Base-by-base conservation (phyloP, 2,888 invertebrate genomes). In the Trilocha varians region DNA sequence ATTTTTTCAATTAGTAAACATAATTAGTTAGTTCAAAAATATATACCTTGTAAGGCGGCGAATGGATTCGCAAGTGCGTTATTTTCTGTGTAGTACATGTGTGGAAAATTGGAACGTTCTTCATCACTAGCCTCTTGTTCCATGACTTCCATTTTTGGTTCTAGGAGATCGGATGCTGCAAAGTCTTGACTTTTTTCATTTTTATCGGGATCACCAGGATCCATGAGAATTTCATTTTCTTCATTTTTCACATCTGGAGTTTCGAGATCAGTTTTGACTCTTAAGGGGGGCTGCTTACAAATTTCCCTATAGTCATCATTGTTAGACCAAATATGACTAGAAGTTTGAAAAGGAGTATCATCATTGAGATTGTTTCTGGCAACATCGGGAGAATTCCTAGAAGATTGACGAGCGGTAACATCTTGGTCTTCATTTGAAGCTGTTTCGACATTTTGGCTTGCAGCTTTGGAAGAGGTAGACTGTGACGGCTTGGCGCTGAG, bases 81-180 rank as follows among this genome's bases (percentile, higher is more conserved):
- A 48, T 78, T 84, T 54, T 85, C 85, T 50, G 69, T 72, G 61
- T 72, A 83, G 57, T 76, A 84, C 48, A 82, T 65, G 43, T 75
- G 82, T 46, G 74, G 80, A 53, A 78, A 84, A 52, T 56, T 64
- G 36, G 85, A 76, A 45, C 84, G 78, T 58, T 91, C 92, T 55
- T 91, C 91, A 63, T 92, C 92, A 65, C 91, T 91, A 50, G 87
- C 88, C 74, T 85, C 85, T 48, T 82, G 91, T 72, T 92, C 92
- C 65, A 91, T 90, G 55, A 91, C 86, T 84, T 92, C 91, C 78
- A 91, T 82, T 87, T 92, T 92, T 61, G 91, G 91, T 85, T 91
- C 85, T 51, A 86, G 65, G 55, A 86, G 74, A 62, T 87, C 87
- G 32, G 82, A 70, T 49, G 80, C 84, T 50, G 70, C 80, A 54